Evolutionary conservation across 1,140 invertebrate genomes (phyloP), one percentile per base, ranked within the genome.

Genomic region (Manduca sexta): DNA sequence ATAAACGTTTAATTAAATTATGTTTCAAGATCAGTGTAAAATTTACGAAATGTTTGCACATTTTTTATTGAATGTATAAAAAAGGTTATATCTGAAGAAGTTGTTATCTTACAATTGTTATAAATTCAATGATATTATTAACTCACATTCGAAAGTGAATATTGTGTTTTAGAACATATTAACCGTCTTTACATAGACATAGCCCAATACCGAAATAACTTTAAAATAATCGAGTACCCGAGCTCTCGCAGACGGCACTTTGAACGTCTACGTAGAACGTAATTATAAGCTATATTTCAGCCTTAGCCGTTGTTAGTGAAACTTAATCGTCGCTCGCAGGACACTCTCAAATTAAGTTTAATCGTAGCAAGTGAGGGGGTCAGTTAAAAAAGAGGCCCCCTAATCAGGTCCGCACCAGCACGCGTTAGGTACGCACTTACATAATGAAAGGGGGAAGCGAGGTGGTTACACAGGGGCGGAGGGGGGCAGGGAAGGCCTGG

Each of bases 371-470:
- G 66, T 70, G 64, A 74, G 74, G 78, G 74, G 80, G 80, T 80
- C 80, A 84, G 80, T 84, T 81, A 84, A 82, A 80, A 84, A 82
- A 80, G 76, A 83, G 79, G 72, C 74, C 66, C 69, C 69, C 65
- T 84, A 81, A 84, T 84, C 80, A 84, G 77, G 77, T 84, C 76
- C 74, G 69, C 73, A 71, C 74, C 63, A 78, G 68, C 80, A 81
- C 77, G 76, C 80, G 74, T 84, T 84, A 57, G 55, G 55, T 57
- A 84, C 80, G 77, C 80, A 84, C 80, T 84, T 84, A 84, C 76
- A 84, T 84, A 84, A 84, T 84, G 80, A 84, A 84, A 81, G 80
- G 77, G 79, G 79, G 74, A 68, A 73, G 62, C 54, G 60, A 63
- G 71, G 72, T 3, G 21, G 21, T 26, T 26, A 26, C 21, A 26